Percentiles rank a stretch among this genome's conserved stretches.
Evolutionary conservation across 2,797 vertebrate species (phyloP).

Genomic region (Cephalopachus bancanus): DNA sequence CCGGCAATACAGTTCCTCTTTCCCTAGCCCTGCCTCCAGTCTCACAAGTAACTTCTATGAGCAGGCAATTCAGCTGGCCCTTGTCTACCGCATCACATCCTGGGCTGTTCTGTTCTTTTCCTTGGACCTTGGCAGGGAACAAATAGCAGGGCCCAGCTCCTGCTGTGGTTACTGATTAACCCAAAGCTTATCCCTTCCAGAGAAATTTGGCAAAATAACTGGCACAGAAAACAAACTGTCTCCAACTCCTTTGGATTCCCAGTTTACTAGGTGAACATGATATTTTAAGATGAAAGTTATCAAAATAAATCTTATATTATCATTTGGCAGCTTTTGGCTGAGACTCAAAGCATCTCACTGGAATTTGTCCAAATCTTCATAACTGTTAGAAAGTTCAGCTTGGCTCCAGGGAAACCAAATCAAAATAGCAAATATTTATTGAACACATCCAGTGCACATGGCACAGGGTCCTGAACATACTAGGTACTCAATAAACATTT

Average conservation of each 20-base stretch:
- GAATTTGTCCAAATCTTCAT: conserved; percentile 14
- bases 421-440: conserved; percentile 81
- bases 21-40: background rate
- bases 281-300: conserved; percentile 25
- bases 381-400: conserved; percentile 61
- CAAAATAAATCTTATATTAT: background rate
- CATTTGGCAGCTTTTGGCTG: conserved; percentile 13
- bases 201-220: conserved; percentile 49
- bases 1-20: background rate
- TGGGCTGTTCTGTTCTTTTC: background rate
- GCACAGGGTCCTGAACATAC: background rate
- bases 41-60: background rate
- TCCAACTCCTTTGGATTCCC: background rate
- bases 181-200: background rate
- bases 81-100: background rate
- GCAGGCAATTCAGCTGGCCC: background rate
- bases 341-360: background rate
- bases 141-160: background rate
- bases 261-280: background rate
- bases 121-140: conserved; percentile 25
- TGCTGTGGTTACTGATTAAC: conserved; percentile 22
- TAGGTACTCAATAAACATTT: conserved; percentile 71
- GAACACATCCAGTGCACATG: conserved; percentile 43
- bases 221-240: background rate
- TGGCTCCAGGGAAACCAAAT: conserved; percentile 72